Evolutionary conservation across 2,888 invertebrate species (phyloP).

Genomic region (Cyrtodaria siliqua): DNA sequence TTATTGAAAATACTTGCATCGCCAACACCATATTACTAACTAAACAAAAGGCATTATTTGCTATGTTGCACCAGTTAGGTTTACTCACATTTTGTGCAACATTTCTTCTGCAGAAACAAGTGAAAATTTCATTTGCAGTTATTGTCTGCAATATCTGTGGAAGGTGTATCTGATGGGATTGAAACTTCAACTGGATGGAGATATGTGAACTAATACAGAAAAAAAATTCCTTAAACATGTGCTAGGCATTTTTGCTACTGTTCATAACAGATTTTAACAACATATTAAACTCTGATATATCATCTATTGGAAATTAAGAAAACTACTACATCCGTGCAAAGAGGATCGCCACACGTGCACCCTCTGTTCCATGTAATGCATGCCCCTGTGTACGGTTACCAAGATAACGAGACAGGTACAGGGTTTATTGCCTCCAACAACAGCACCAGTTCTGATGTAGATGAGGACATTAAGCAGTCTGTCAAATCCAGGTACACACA

Average conservation of each 20-base stretch:
- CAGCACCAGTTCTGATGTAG: constrained; percentile 7
- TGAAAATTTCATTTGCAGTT: constrained; percentile 27
- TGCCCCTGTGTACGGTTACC: constrained; percentile 28
- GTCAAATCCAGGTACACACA: constrained; percentile 23
- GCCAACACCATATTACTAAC: constrained; percentile 43
- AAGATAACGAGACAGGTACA: constrained; percentile 13
- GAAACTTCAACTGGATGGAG: constrained; percentile 38
- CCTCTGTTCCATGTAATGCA: constrained; percentile 23
- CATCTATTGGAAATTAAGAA: constrained; percentile 21
- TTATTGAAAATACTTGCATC: too few relatives aligned
- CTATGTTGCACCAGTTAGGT: constrained; percentile 46
- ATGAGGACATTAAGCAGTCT: constrained; percentile 11
- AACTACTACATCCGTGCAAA: constrained; percentile 29
- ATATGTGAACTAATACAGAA: constrained; percentile 42
- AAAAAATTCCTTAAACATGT: constrained; percentile 41
- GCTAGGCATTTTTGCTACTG: constrained; percentile 43
- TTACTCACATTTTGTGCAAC: constrained; percentile 46
- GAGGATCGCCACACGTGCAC: constrained; percentile 38
- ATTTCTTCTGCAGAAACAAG: constrained; percentile 52
- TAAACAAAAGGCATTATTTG: constrained; percentile 51
- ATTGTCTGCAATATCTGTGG: neutral
- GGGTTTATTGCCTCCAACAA: constrained; percentile 29
- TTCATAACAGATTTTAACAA: constrained; percentile 26
- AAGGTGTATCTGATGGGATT: constrained; percentile 4
- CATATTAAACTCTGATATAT: constrained; percentile 13